phyloP scores from a whole-genome alignment of 2,797 vertebrate genomes.

The Podargus strigoides region DNA sequence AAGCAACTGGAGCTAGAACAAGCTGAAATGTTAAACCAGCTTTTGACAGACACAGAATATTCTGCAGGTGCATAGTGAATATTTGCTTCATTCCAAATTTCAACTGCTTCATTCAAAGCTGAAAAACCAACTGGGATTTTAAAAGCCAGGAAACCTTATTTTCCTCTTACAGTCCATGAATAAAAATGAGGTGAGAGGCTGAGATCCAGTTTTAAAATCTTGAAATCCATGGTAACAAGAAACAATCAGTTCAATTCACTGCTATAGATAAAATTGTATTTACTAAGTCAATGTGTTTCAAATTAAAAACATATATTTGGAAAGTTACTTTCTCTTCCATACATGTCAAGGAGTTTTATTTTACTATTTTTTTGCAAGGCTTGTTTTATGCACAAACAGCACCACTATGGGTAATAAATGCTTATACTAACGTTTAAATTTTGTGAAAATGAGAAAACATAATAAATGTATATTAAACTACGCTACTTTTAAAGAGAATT shows the following conservation, averaged over 20 bases:
- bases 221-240: background rate
- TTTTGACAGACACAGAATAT: background rate
- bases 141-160: conserved; percentile 11
- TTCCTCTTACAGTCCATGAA: background rate
- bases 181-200: conserved; percentile 45
- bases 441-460: background rate
- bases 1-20: background rate
- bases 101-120: conserved; percentile 13
- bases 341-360: background rate
- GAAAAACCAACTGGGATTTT: conserved; percentile 41
- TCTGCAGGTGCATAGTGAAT: background rate
- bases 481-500: background rate
- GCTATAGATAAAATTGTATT: conserved; percentile 2
- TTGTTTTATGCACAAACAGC: background rate
- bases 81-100: conserved; percentile 7
- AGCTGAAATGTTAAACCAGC: background rate
- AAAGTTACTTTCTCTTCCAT: background rate
- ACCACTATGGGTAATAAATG: background rate
- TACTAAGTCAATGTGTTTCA: background rate
- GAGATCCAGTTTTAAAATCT: conserved; percentile 5
- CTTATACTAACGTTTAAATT: background rate
- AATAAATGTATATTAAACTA: background rate
- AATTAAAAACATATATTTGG: background rate
- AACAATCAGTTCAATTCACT: conserved; percentile 39
- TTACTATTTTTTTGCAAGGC: background rate